Evolutionary conservation across 2,888 invertebrate species (phyloP).

Genomic region (Criorhina ranunculi): DNA sequence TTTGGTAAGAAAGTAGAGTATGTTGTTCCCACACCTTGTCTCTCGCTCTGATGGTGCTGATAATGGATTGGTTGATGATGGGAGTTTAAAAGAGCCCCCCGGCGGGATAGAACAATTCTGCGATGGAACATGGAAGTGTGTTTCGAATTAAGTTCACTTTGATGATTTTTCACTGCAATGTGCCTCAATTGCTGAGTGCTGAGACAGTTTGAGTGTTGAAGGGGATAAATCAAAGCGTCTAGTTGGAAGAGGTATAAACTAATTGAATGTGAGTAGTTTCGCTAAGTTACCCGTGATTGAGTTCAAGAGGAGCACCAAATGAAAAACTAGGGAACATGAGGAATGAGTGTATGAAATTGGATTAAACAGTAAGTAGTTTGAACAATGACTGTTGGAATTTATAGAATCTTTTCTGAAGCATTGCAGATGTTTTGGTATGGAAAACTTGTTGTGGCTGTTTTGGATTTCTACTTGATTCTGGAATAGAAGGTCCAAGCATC

Average conservation of each 20-base stretch:
- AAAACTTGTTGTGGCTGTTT: too few relatives aligned
- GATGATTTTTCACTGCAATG: neutral
- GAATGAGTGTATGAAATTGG: too few relatives aligned
- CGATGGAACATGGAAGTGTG: slow-evolving; percentile 14
- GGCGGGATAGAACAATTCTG: slow-evolving; percentile 9
- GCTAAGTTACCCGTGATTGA: slow-evolving; percentile 8
- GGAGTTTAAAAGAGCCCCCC: slow-evolving; percentile 10
- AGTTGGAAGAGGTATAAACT: neutral
- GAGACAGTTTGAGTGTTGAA: slow-evolving; percentile 8
- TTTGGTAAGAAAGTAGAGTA: neutral
- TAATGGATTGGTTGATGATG: slow-evolving; percentile 36
- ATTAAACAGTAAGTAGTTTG: too few relatives aligned
- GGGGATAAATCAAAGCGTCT: slow-evolving; percentile 15
- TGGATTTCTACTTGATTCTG: too few relatives aligned
- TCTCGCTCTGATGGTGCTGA: slow-evolving; percentile 22
- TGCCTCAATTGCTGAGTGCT: slow-evolving; percentile 12
- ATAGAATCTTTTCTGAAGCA: too few relatives aligned
- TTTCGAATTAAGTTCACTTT: slow-evolving; percentile 8
- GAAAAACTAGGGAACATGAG: too few relatives aligned
- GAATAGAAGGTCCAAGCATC: too few relatives aligned
- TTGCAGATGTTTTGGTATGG: too few relatives aligned
- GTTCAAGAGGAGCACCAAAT: neutral
- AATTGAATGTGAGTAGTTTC: slow-evolving; percentile 7
- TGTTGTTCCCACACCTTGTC: slow-evolving; percentile 52
- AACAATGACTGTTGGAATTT: too few relatives aligned